phyloP scores from a whole-genome alignment of 2,797 vertebrate species.

The Tauraco hartlaubi region DNA sequence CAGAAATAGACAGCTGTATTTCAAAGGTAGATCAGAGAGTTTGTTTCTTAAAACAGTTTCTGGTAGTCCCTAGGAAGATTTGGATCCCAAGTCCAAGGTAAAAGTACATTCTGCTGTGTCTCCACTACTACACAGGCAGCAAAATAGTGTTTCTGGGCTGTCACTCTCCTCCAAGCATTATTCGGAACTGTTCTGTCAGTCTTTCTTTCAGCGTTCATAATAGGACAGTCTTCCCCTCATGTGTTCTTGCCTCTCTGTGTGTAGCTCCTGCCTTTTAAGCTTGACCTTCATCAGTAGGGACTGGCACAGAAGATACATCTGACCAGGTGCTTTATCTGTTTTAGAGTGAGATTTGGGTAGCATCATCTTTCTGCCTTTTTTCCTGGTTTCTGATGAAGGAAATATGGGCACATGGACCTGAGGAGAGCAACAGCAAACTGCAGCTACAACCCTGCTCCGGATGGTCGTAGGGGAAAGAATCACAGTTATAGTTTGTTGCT shows the following conservation, averaged over 20 bases:
- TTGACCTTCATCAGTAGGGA: neutral
- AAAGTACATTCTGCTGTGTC: neutral
- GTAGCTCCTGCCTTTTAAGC: neutral
- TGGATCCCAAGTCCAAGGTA: neutral
- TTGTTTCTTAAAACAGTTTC: neutral
- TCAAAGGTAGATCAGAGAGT: neutral
- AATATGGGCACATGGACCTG: neutral
- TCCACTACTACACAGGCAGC: neutral
- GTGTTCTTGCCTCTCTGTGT: neutral
- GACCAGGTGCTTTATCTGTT: neutral
- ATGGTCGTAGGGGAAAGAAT: neutral
- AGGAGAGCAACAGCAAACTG: neutral
- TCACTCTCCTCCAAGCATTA: neutral
- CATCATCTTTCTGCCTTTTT: neutral
- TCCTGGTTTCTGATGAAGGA: neutral
- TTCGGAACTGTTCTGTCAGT: neutral
- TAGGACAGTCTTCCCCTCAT: neutral
- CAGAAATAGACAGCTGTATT: neutral
- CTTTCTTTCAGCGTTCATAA: neutral
- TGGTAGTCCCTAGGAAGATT: neutral
- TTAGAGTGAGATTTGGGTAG: neutral
- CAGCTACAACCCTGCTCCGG: neutral
- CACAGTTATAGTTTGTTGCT: neutral
- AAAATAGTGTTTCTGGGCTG: neutral
- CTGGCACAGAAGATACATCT: neutral